These are phyloP conservation scores for Peromyscus polionotus DNA, from an alignment of 2,113 vertebrate species.

Conservation along the genomic window DNA sequence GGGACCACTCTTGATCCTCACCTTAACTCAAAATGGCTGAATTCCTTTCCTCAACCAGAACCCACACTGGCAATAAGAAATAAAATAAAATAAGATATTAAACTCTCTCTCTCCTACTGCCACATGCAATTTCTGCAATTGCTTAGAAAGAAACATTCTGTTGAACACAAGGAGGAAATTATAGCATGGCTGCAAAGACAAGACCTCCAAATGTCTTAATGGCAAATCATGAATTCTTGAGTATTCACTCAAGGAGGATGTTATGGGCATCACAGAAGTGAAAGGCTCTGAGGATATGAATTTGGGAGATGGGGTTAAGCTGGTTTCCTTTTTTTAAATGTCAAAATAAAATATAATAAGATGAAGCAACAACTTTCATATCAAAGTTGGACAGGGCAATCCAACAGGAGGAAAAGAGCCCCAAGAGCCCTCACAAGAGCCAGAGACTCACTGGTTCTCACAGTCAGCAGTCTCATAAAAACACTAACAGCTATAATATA, in stretches of 20 bases:
- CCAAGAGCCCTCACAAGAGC: background rate
- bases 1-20: background rate
- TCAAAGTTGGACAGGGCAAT: background rate
- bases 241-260: background rate
- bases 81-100: background rate
- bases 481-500: no score
- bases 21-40: background rate
- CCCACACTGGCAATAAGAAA: background rate
- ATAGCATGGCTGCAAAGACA: background rate
- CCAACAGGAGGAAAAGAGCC: background rate
- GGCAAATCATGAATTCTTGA: background rate
- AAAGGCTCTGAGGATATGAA: background rate
- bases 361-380: background rate
- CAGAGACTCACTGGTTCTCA: background rate
- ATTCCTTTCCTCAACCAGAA: background rate
- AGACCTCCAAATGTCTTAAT: background rate
- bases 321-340: background rate
- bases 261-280: background rate
- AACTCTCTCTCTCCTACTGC: background rate
- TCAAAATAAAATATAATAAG: background rate
- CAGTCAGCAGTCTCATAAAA: background rate
- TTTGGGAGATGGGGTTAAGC: background rate
- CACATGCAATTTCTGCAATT: background rate
- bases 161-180: background rate
- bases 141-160: background rate